Conservation (phyloP, 2,797 vertebrate genomes). For the Pangasius macronema region DNA sequence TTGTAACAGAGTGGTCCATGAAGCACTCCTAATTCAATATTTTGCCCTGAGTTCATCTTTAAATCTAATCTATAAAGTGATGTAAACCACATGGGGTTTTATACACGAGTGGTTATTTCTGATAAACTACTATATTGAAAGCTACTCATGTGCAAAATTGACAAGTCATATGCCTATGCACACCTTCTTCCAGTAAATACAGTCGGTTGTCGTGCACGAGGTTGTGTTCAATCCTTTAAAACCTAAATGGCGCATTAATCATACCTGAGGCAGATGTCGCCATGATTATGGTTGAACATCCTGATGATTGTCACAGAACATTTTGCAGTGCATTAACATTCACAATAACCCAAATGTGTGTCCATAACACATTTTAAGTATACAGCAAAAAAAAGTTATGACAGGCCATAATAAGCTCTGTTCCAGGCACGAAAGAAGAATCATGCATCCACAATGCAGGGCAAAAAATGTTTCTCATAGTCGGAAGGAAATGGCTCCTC, state of each 20-base stretch:
- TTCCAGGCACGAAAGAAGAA: not conserved
- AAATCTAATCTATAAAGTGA: not conserved
- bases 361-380: not conserved
- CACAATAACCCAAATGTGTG: not conserved
- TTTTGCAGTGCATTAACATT: not conserved
- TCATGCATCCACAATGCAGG: slow-evolving; percentile 59
- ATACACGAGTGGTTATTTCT: not conserved
- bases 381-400: not conserved
- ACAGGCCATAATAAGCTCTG: not conserved
- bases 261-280: not conserved
- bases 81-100: not conserved
- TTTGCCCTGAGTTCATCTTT: not conserved
- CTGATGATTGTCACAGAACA: not conserved
- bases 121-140: not conserved
- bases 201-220: not conserved
- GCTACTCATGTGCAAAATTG: not conserved
- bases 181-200: not conserved
- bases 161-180: not conserved
- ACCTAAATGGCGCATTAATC: not conserved
- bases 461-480: slow-evolving; percentile 80
- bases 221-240: not conserved
- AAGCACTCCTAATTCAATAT: not conserved
- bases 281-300: not conserved
- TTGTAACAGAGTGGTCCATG: not conserved
- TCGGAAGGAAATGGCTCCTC: slow-evolving; percentile 60